Percentiles rank a stretch among this genome's conserved stretches.
Evolutionary conservation across 2,888 invertebrate species (phyloP).

Genomic region (Lottia gigantea): DNA sequence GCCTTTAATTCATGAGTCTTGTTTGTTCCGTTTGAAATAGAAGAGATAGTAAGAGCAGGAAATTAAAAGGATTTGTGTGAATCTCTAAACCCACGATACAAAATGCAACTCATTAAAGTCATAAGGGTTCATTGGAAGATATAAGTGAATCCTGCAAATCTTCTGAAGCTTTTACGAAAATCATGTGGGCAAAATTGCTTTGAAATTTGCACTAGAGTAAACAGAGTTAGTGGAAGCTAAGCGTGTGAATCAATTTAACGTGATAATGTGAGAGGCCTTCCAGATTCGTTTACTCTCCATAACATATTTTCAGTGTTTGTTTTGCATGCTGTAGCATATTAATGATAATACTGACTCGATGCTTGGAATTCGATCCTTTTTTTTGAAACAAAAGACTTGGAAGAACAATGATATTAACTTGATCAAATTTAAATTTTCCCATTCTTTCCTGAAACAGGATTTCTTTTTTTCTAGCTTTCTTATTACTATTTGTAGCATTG

Average conservation of each 20-base stretch:
- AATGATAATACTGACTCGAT: slow-evolving; percentile 12
- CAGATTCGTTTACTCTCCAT: slow-evolving; percentile 12
- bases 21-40: too few relatives aligned
- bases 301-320: slow-evolving; percentile 23
- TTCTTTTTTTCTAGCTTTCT: too few relatives aligned
- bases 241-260: slow-evolving; percentile 11
- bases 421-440: too few relatives aligned
- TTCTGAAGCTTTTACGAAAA: slow-evolving; percentile 13
- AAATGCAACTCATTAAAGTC: slow-evolving; percentile 9
- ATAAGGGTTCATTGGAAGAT: slow-evolving; percentile 7
- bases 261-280: slow-evolving; percentile 9
- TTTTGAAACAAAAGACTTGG: too few relatives aligned
- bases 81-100: slow-evolving; percentile 5
- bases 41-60: not conserved
- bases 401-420: too few relatives aligned
- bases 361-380: too few relatives aligned
- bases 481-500: too few relatives aligned
- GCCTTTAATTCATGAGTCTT: too few relatives aligned
- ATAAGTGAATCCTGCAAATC: slow-evolving; percentile 6
- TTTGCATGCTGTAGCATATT: slow-evolving; percentile 23
- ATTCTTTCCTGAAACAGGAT: too few relatives aligned
- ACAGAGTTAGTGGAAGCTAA: slow-evolving; percentile 19
- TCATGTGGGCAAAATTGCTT: slow-evolving; percentile 21
- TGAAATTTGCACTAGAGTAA: slow-evolving; percentile 23
- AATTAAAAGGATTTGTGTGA: slow-evolving; percentile 4